Conservation (phyloP, 2,113 vertebrate species). For the Oxygymnocypris stewartii region DNA sequence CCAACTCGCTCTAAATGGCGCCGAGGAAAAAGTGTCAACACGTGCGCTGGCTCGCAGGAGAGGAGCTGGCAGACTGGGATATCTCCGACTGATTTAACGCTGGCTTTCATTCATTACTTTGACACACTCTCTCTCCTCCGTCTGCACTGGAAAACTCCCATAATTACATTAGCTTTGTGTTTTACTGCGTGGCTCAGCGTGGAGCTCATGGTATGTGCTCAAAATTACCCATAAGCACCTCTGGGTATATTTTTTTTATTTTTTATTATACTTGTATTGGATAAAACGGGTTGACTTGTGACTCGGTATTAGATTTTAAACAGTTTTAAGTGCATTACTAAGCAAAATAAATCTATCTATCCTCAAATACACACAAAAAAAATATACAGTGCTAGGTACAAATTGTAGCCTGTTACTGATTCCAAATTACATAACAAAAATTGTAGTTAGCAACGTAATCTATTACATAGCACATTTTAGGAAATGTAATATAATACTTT, state of each 20-base stretch:
- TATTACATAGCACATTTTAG: no score
- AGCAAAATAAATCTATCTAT: not conserved
- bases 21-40: constrained; percentile 64
- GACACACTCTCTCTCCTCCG: constrained; percentile 47
- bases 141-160: constrained; percentile 54
- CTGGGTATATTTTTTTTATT: constrained; percentile 53
- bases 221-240: constrained; percentile 24
- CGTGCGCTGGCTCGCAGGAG: constrained; percentile 59
- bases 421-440: no score
- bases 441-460: no score
- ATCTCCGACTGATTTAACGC: constrained; percentile 76
- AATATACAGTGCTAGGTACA: no score
- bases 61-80: constrained; percentile 65
- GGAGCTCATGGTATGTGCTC: constrained; percentile 23
- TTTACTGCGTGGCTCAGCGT: constrained; percentile 25
- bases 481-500: no score
- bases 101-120: constrained; percentile 65
- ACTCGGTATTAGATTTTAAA: not conserved
- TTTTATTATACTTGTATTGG: constrained; percentile 29
- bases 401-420: no score
- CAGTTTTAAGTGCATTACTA: not conserved
- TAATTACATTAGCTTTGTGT: constrained; percentile 74
- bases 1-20: constrained; percentile 84
- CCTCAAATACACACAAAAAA: no score
- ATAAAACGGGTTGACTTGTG: not conserved